Evolutionary conservation across 2,888 invertebrate genomes (phyloP).

Genomic region (Agapetus fuscipes): DNA sequence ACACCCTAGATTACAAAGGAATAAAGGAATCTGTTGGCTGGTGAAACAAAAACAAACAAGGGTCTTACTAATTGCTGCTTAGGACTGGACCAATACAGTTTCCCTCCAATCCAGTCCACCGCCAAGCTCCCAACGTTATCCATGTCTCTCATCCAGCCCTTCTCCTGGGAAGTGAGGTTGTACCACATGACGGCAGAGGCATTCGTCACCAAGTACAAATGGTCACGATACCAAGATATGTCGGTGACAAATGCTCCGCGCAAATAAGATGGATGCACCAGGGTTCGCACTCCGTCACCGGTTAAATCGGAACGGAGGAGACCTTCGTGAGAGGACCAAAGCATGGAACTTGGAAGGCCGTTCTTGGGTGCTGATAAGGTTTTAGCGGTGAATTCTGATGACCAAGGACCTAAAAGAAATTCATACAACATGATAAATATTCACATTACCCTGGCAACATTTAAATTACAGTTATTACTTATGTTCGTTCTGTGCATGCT

Average conservation of each 20-base stretch:
- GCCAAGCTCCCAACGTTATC: slow-evolving; percentile 70
- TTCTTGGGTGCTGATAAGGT: slow-evolving; percentile 50
- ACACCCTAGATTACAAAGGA: too few relatives aligned
- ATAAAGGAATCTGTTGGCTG: too few relatives aligned
- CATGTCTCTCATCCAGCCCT: slow-evolving; percentile 51
- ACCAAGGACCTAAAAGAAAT: slow-evolving; percentile 60
- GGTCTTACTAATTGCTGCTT: slow-evolving; percentile 68
- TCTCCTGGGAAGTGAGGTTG: slow-evolving; percentile 52
- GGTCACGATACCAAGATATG: slow-evolving; percentile 68
- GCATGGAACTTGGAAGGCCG: slow-evolving; percentile 50
- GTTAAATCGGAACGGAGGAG: slow-evolving; percentile 73
- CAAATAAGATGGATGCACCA: slow-evolving; percentile 53
- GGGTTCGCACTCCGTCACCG: slow-evolving; percentile 61
- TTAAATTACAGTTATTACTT: too few relatives aligned
- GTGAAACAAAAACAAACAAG: too few relatives aligned
- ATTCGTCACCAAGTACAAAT: slow-evolving; percentile 65
- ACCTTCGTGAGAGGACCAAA: slow-evolving; percentile 70
- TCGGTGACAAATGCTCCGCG: slow-evolving; percentile 56
- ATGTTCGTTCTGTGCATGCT: too few relatives aligned
- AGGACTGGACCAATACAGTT: slow-evolving; percentile 85
- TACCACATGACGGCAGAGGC: slow-evolving; percentile 62
- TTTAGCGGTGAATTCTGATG: slow-evolving; percentile 61
- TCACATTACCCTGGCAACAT: too few relatives aligned
- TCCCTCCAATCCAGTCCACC: slow-evolving; percentile 84
- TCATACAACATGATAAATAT: slow-evolving; percentile 1